These are phyloP conservation scores for Trogon melanurus DNA, from an alignment of 2,113 vertebrate genomes.

Conservation along the genomic window DNA sequence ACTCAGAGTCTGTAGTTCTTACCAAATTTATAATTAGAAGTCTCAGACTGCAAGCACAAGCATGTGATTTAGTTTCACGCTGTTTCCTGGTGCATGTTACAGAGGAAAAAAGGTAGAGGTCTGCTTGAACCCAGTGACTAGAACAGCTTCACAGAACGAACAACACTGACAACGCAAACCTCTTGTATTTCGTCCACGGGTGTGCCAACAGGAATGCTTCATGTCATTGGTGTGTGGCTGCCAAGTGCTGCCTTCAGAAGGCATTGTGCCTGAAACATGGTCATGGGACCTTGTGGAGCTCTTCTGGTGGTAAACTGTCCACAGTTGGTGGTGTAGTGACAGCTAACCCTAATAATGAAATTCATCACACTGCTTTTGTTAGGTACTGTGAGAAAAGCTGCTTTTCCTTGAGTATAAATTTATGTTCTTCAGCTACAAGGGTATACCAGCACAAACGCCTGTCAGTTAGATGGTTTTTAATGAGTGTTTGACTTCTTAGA, in stretches of 20 bases:
- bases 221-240: accelerated
- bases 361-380: neutral
- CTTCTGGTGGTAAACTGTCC: neutral
- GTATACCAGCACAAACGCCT: neutral
- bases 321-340: accelerated
- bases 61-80: neutral
- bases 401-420: neutral
- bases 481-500: neutral
- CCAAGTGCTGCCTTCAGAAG: neutral
- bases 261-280: neutral
- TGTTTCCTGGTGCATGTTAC: accelerated
- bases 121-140: neutral
- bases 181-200: neutral
- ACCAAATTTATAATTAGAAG: neutral
- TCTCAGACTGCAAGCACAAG: neutral
- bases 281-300: neutral
- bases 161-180: neutral
- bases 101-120: neutral
- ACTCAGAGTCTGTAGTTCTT: neutral
- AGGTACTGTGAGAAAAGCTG: neutral
- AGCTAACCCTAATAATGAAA: neutral
- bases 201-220: accelerated
- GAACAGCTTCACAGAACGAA: neutral
- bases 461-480: neutral
- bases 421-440: neutral